Conservation (phyloP, 2,888 invertebrate genomes). For the Petrolisthes manimaculis region DNA sequence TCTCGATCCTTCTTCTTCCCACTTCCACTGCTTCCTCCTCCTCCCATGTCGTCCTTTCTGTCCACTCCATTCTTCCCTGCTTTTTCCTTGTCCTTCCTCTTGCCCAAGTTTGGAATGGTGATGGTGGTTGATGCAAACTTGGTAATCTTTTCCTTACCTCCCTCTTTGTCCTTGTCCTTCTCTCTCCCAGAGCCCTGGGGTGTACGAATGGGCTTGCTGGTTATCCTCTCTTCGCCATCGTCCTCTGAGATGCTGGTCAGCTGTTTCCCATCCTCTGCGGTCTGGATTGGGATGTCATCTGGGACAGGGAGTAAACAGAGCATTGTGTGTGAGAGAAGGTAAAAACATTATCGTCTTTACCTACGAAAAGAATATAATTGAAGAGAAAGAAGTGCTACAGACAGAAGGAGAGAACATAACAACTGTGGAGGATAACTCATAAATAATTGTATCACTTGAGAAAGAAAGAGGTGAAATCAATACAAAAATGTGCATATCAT, state of each 20-base stretch:
- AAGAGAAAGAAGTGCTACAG: background rate
- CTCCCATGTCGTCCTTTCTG: slow-evolving; percentile 6
- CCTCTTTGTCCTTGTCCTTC: slow-evolving; percentile 49
- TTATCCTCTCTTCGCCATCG: slow-evolving; percentile 38
- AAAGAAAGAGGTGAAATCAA: background rate
- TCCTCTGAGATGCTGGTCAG: slow-evolving; percentile 59
- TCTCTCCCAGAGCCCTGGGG: slow-evolving; percentile 61
- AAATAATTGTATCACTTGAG: background rate
- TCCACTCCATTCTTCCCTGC: slow-evolving; percentile 43
- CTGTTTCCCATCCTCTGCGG: slow-evolving; percentile 46
- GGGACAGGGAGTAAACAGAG: slow-evolving; percentile 3
- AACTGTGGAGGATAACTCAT: background rate
- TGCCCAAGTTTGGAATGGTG: slow-evolving; percentile 50
- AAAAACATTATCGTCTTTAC: background rate
- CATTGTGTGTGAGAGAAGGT: background rate
- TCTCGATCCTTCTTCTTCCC: slow-evolving; percentile 47
- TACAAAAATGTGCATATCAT: background rate
- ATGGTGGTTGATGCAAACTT: slow-evolving; percentile 40
- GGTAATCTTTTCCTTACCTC: slow-evolving; percentile 40
- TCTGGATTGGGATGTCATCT: slow-evolving; percentile 64
- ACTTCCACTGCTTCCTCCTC: slow-evolving; percentile 43
- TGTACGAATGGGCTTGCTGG: slow-evolving; percentile 53
- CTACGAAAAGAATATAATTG: background rate
- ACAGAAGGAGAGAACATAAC: background rate
- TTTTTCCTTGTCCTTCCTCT: slow-evolving; percentile 56